Evolutionary conservation across 37 sponge, comb jelly and placozoan genomes (phyloP).

Genomic region (Agelas oroides): DNA sequence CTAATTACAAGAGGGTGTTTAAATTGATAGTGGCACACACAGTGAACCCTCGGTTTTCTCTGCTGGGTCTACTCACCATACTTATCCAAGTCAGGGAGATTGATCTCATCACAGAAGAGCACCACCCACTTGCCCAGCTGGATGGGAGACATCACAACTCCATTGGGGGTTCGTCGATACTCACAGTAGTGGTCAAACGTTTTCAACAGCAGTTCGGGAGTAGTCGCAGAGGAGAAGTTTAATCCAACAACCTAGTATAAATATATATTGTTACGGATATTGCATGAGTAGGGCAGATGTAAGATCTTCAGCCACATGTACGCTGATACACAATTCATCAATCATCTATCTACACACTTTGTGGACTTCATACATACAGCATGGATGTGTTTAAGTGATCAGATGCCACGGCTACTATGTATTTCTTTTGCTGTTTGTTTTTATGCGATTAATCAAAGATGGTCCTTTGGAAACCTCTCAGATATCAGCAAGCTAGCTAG

Average conservation of each 20-base stretch:
- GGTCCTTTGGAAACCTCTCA: too few species aligned
- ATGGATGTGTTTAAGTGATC: too few species aligned
- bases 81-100: slow-evolving; percentile 92
- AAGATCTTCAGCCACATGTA: neutral
- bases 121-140: slow-evolving; percentile 99
- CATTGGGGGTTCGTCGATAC: slow-evolving; percentile 95
- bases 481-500: too few species aligned
- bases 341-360: too few species aligned
- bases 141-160: slow-evolving; percentile 94
- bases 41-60: neutral
- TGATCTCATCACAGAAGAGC: slow-evolving; percentile 99
- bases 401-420: too few species aligned
- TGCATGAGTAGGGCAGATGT: too few species aligned
- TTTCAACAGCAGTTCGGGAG: slow-evolving; percentile 96
- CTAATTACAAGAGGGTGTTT: too few species aligned
- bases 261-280: neutral
- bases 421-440: too few species aligned
- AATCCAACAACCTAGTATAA: slow-evolving; percentile 87
- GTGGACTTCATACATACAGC: too few species aligned
- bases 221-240: slow-evolving; percentile 97
- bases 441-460: too few species aligned
- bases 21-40: too few species aligned
- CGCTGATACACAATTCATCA: too few species aligned
- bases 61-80: slow-evolving; percentile 69
- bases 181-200: slow-evolving; percentile 99